Conservation (phyloP, 2,113 vertebrate genomes). For the Chunga burmeisteri region DNA sequence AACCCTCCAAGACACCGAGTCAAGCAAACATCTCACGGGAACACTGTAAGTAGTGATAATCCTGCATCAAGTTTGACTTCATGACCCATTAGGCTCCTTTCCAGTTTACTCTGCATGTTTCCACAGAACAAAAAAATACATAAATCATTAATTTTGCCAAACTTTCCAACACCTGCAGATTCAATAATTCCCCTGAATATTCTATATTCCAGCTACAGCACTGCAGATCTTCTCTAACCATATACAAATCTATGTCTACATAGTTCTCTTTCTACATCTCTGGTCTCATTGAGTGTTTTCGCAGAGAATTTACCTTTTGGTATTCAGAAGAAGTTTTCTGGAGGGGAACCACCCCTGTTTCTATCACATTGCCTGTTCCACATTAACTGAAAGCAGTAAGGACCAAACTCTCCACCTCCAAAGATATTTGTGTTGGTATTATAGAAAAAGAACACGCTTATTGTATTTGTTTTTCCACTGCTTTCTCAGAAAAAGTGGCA, state of each 20-base stretch:
- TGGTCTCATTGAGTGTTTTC: not conserved
- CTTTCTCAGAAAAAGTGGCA: not conserved
- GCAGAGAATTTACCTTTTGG: not conserved
- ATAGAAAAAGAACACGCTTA: not conserved
- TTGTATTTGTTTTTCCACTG: not conserved
- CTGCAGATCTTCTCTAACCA: not conserved
- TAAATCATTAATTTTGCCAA: not conserved
- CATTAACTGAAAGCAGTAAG: not conserved
- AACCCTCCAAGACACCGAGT: not conserved
- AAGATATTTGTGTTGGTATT: not conserved
- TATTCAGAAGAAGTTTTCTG: not conserved
- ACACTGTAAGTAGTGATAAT: accelerated
- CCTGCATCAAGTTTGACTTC: not conserved
- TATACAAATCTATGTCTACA: not conserved
- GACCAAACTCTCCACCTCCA: not conserved
- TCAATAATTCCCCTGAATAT: not conserved
- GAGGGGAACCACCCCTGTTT: not conserved
- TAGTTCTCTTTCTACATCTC: not conserved
- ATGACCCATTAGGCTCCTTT: not conserved
- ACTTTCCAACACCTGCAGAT: not conserved
- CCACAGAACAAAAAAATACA: not conserved
- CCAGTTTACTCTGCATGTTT: not conserved
- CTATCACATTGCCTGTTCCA: not conserved
- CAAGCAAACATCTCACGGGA: not conserved
- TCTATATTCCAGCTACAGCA: not conserved